phyloP scores from a whole-genome alignment of 2,113 vertebrate genomes.

The Thunnus thynnus region DNA sequence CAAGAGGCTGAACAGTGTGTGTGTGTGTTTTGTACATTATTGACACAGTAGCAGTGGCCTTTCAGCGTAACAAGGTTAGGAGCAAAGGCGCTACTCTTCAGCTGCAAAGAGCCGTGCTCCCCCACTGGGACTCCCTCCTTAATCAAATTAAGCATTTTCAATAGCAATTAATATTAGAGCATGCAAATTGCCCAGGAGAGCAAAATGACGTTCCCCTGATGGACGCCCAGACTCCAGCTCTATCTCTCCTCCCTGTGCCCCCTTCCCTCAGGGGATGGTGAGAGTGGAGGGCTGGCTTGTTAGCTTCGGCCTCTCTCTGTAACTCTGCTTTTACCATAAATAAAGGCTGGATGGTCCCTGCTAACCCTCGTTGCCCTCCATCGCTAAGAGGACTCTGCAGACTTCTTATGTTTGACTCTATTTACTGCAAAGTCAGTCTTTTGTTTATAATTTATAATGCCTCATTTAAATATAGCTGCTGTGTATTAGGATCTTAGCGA shows the following conservation, averaged over 20 bases:
- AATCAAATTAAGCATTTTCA: constrained; percentile 72
- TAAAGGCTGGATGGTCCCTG: not conserved
- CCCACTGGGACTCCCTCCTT: constrained; percentile 53
- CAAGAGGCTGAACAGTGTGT: not conserved
- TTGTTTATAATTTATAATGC: not conserved
- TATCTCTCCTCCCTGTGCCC: constrained; percentile 26
- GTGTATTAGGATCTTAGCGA: not conserved
- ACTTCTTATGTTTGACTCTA: not conserved
- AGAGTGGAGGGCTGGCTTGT: constrained; percentile 39
- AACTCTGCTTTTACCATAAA: constrained; percentile 16
- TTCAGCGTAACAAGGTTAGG: constrained; percentile 58
- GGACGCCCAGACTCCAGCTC: not conserved
- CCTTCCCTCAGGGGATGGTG: constrained; percentile 31
- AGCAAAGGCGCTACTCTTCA: constrained; percentile 40
- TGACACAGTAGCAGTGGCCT: constrained; percentile 21
- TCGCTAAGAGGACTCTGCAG: not conserved
- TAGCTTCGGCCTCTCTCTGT: constrained; percentile 26
- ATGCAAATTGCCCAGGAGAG: constrained; percentile 59
- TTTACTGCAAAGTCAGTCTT: not conserved
- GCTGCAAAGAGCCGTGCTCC: not conserved
- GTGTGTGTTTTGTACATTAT: not conserved
- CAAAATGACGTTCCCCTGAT: constrained; percentile 49
- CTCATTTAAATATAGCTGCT: not conserved
- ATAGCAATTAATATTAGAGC: constrained; percentile 70
- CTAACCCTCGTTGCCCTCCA: not conserved